These are phyloP conservation scores for Maccullochella peelii DNA, from an alignment of 2,113 vertebrate genomes.

Conservation along the genomic window DNA sequence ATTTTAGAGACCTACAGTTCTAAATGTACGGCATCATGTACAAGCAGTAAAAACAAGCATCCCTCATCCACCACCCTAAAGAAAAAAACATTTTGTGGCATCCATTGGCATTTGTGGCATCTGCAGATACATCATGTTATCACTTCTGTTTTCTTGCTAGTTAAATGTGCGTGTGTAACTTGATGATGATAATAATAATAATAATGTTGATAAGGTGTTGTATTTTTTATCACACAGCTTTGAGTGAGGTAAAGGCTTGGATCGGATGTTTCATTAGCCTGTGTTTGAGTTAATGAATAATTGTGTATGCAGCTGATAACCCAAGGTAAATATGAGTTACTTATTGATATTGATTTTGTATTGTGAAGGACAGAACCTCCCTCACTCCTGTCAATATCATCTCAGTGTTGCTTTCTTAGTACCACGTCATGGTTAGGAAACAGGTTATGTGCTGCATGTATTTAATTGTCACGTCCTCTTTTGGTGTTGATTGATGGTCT, in stretches of 20 bases:
- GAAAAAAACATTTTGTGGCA: background rate
- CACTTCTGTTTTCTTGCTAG: background rate
- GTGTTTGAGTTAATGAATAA: constrained; percentile 22
- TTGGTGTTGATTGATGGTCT: constrained; percentile 19
- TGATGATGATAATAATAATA: too few relatives aligned
- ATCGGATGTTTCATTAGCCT: constrained; percentile 21
- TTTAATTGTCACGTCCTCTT: background rate
- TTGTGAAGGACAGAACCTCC: constrained; percentile 18
- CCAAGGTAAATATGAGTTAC: constrained; percentile 28
- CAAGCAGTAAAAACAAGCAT: background rate
- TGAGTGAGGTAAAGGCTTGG: constrained; percentile 3
- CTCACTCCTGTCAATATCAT: constrained; percentile 9
- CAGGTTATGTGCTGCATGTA: background rate
- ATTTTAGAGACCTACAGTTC: background rate
- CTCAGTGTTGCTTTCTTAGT: background rate
- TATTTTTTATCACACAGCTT: constrained; percentile 2
- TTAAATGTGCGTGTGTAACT: background rate
- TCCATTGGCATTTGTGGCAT: background rate
- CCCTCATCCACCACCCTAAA: background rate
- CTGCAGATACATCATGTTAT: background rate
- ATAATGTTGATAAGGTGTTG: constrained; percentile 15
- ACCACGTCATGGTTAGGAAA: background rate
- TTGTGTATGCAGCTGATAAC: constrained; percentile 33
- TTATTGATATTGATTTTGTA: constrained; percentile 40
- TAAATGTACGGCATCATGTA: background rate